Evolutionary conservation across 2,888 invertebrate species (phyloP), one percentile per base, ranked within the genome.

Genomic region (Thyatira batis): DNA sequence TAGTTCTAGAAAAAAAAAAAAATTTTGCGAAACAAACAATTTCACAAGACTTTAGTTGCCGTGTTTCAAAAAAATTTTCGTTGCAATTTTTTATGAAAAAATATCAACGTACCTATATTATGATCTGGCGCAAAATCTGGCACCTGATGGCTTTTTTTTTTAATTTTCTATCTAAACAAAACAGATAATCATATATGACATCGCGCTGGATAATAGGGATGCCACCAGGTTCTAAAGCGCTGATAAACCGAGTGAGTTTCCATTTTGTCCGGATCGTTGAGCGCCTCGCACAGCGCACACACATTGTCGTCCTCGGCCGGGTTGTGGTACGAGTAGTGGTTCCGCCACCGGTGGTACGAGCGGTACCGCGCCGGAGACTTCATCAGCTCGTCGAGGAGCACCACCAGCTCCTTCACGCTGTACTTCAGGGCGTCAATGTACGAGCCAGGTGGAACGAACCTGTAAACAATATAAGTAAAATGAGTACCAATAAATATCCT

Each of bases 371-470:
- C 61, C 0, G 81, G 81, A 0, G 73, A 73, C 0, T 57, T 61
- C 20, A 85, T 84, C 3, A 84, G 57, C 0, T 57, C 59, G 11
- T 74, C 69, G 57, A 91, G 85, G 3, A 63, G 64, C 0, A 61
- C 58, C 0, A 89, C 90, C 17, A 89, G 54, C 0, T 78, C 56
- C 1, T 54, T 45, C 0, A 78, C 70, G 0, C 58, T 63, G 2
- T 68, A 59, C 3, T 63, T 66, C 0, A 65, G 64, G 0, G 79
- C 85, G 54, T 90, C 77, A 10, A 91, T 57, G 54, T 89, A 91
- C 0, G 89, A 86, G 0, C 80, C 80, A 0, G 87, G 89, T 1
- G 91, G 89, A 4, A 91, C 80, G 58, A 89, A 91, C 57, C 90
- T 91, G 82, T 8, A 1, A 76, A 71, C 28, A 52, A 63, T 48